phyloP scores from a whole-genome alignment of 2,888 invertebrate genomes.

The Drosophila quasianomalipes region DNA sequence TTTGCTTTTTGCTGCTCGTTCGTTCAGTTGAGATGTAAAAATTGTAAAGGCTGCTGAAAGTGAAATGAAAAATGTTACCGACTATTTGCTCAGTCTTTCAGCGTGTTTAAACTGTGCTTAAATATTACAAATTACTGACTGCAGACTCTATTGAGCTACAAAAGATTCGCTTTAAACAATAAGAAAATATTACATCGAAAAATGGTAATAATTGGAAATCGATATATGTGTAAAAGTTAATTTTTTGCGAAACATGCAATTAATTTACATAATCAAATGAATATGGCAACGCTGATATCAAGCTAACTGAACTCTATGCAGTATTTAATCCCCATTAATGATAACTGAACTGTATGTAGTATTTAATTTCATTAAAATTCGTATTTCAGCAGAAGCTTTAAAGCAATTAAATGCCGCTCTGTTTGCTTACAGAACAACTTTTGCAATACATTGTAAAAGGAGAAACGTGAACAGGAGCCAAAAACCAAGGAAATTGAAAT shows the following conservation, averaged over 20 bases:
- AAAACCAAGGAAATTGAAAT: constrained; percentile 46
- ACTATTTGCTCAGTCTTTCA: constrained; percentile 20
- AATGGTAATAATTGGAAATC: background rate
- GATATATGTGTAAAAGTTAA: background rate
- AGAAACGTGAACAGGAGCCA: background rate
- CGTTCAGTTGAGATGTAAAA: constrained; percentile 12
- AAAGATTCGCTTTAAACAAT: background rate
- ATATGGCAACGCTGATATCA: background rate
- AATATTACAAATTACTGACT: constrained; percentile 12
- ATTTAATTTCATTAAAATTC: background rate
- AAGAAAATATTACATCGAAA: background rate
- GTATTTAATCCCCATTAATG: background rate
- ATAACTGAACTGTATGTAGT: background rate
- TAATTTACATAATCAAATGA: background rate
- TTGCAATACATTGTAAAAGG: background rate
- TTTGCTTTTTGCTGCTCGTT: constrained; percentile 2
- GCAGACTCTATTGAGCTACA: background rate
- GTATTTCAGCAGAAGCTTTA: background rate
- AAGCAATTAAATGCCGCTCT: background rate
- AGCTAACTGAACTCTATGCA: background rate
- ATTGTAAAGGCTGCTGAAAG: constrained; percentile 10
- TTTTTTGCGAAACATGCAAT: background rate
- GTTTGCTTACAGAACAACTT: constrained; percentile 35
- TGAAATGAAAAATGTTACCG: constrained; percentile 8
- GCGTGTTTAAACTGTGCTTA: constrained; percentile 28